Evolutionary conservation across 2,113 vertebrate species (phyloP), one percentile per base, ranked within the genome.

Genomic region (Oryzias woworae): DNA sequence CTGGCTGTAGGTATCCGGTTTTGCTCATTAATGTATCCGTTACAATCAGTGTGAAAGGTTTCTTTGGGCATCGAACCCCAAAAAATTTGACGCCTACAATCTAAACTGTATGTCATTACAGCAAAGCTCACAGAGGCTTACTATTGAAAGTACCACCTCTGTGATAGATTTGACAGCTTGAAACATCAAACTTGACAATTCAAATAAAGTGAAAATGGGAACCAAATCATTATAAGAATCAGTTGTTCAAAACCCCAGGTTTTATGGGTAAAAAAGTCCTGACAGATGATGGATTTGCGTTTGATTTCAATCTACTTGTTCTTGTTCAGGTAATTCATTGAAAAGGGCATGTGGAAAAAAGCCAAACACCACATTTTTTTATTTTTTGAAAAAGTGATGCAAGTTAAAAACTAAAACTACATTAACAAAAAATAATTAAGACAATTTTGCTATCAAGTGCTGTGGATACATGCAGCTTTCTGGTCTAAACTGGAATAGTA

Each of bases 1-100:
- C 20, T 20, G 20, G 20, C 20, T 20, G 20, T 20, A 16, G 5
- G 16, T 45, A 46, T 45, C 14, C 17, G 17, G 17, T 16, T 17
- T 16, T 46, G 10, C 17, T 16, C 17, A 46, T 46, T 16, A 5
- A 46, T 46, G 17, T 46, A 46, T 17, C 1, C 4, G 17, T 17
- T 10, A 36, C 10, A 0, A 12, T 2, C 36, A 13, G n/a, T 18
- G 49, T 16, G 7, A 66, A 75, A 55, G 14, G 14, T 62, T 68
- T 69, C 24, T 61, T 69, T 60, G 20, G 46, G 50, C 63, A 56
- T 51, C 43, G 65, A 42, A 26, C 16, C 22, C 31, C 62, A 44
- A 65, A 73, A 55, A 70, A 73, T 70, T 43, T 66, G 49, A 69
- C 53, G 59, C 54, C 31, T 58, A 52, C 18, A 65, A 61, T 67